A percentile compares a stretch with the other conserved stretches of the same genome.
Evolutionary conservation across 2,797 vertebrate species (phyloP).

Genomic region (Remorina albescens): DNA sequence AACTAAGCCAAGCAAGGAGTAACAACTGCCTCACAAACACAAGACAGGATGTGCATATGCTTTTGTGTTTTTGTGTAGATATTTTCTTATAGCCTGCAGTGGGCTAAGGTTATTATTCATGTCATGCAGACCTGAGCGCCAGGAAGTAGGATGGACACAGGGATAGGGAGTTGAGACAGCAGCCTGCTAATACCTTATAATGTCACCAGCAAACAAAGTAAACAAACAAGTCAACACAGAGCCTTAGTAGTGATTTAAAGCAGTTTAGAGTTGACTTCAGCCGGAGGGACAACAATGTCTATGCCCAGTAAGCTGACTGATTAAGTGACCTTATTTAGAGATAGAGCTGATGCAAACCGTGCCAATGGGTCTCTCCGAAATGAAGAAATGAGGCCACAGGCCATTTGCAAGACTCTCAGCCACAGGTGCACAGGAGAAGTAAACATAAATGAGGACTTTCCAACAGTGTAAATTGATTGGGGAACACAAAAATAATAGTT

Average conservation of each 20-base stretch:
- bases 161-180: slow-evolving; percentile 8
- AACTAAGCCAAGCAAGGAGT: neutral
- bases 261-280: slow-evolving; percentile 48
- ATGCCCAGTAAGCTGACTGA: slow-evolving; percentile 51
- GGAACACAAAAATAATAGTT: neutral
- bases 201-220: slow-evolving; percentile 32
- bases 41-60: neutral
- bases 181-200: slow-evolving; percentile 32
- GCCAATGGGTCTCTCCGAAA: slow-evolving; percentile 38
- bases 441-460: slow-evolving; percentile 21
- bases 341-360: slow-evolving; percentile 40
- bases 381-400: slow-evolving; percentile 40
- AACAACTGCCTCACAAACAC: neutral
- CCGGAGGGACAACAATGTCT: slow-evolving; percentile 51
- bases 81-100: neutral
- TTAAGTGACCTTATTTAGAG: slow-evolving; percentile 65
- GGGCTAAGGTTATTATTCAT: neutral
- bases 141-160: slow-evolving; percentile 4
- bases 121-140: neutral
- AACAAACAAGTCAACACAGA: slow-evolving; percentile 56
- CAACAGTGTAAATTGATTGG: neutral
- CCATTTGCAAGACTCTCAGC: neutral
- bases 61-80: neutral
- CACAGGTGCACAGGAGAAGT: slow-evolving; percentile 11
- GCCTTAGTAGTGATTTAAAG: slow-evolving; percentile 59